A percentile compares a stretch with the other conserved stretches of the same genome.
These are phyloP conservation scores for Volucella inflata DNA, from an alignment of 2,888 invertebrate species.

Conservation along the genomic window DNA sequence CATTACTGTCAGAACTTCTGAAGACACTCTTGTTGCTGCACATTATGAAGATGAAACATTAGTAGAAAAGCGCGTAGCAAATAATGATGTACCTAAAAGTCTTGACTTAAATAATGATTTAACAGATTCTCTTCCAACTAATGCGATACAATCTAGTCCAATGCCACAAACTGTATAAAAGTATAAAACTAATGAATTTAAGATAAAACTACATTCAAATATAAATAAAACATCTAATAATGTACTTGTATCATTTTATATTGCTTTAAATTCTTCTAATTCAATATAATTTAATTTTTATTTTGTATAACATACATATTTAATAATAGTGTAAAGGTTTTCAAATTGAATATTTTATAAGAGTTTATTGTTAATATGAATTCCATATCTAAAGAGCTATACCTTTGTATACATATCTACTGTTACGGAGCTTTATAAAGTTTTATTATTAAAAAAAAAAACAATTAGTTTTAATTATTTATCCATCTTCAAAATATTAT, in stretches of 20 bases:
- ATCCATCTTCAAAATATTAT: neutral
- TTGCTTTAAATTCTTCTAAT: too few species aligned
- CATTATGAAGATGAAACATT: slow-evolving; percentile 77
- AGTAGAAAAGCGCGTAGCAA: slow-evolving; percentile 71
- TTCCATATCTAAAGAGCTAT: slow-evolving; percentile 19
- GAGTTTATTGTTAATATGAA: slow-evolving; percentile 34
- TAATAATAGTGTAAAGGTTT: slow-evolving; percentile 25
- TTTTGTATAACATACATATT: slow-evolving; percentile 11
- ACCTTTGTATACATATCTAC: slow-evolving; percentile 46
- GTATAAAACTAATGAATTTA: neutral
- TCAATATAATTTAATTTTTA: slow-evolving; percentile 1
- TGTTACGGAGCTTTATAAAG: slow-evolving; percentile 29
- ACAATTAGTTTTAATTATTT: neutral
- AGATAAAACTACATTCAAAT: neutral
- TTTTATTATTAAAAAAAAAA: slow-evolving; percentile 31
- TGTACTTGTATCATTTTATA: neutral
- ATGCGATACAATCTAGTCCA: slow-evolving; percentile 75
- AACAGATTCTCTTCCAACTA: slow-evolving; percentile 76
- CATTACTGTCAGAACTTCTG: slow-evolving; percentile 9
- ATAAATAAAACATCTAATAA: neutral
- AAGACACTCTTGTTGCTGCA: slow-evolving; percentile 73
- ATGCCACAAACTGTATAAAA: slow-evolving; percentile 75
- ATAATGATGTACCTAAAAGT: slow-evolving; percentile 60
- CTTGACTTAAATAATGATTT: slow-evolving; percentile 73
- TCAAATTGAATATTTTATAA: slow-evolving; percentile 44